Evolutionary conservation across 2,113 vertebrate genomes (phyloP).

Genomic region (Spea bombifrons): DNA sequence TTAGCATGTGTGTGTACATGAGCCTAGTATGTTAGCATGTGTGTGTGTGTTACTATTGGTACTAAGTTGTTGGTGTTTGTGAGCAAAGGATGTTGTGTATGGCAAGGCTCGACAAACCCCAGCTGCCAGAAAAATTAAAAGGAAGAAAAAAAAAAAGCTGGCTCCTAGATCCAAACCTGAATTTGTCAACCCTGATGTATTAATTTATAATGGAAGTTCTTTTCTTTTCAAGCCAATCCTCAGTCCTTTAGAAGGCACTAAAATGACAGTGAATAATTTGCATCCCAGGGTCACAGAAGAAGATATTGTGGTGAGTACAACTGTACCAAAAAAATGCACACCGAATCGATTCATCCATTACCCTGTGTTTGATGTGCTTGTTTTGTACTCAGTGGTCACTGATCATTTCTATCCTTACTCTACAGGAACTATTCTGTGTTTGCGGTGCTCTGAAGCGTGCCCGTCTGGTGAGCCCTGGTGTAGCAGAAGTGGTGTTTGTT

Average conservation of each 20-base stretch:
- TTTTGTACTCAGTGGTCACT: too few species aligned
- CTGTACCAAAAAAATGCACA: too few species aligned
- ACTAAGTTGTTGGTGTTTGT: too few species aligned
- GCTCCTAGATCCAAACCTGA: neutral
- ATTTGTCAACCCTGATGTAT: neutral
- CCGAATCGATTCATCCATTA: too few species aligned
- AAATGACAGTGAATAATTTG: conserved; percentile 96
- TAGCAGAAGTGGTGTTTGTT: conserved; percentile 97
- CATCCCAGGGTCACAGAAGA: conserved; percentile 95
- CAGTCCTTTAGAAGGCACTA: conserved; percentile 95
- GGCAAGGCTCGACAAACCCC: too few species aligned
- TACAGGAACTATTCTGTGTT: conserved; percentile 93
- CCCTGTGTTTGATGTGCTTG: too few species aligned
- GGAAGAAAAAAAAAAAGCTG: neutral
- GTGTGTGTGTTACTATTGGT: too few species aligned
- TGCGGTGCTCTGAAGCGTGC: conserved; percentile 94
- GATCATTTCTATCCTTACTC: neutral
- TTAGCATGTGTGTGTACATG: too few species aligned
- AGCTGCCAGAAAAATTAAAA: neutral
- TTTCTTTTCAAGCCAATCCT: conserved; percentile 72
- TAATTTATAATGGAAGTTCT: neutral
- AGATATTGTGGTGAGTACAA: conserved; percentile 89
- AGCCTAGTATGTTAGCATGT: too few species aligned
- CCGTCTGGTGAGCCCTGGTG: conserved; percentile 84
- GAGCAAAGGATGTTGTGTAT: too few species aligned